A percentile compares a stretch with the other conserved stretches of the same genome.
Conservation (phyloP, 1,140 invertebrate genomes). For the Drosophila teissieri region DNA sequence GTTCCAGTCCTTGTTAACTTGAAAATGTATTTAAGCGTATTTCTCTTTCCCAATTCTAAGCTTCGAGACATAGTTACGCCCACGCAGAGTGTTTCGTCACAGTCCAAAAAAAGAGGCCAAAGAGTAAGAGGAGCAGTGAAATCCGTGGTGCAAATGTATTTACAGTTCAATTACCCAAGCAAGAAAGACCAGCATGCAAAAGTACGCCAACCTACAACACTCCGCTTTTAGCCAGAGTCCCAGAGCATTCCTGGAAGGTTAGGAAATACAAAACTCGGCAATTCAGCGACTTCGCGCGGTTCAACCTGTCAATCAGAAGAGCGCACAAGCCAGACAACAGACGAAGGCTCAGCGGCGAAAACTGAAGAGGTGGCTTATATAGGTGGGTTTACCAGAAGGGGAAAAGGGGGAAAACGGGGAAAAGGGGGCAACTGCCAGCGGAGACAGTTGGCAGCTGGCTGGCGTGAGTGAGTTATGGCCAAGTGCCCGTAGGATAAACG, state of each 20-base stretch:
- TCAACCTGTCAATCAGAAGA: slow-evolving; percentile 73
- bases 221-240: no score
- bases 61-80: slow-evolving; percentile 27
- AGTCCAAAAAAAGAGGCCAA: neutral
- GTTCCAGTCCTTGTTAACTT: neutral
- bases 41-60: slow-evolving; percentile 5
- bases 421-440: neutral
- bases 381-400: neutral
- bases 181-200: slow-evolving; percentile 34
- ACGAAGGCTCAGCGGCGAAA: slow-evolving; percentile 29
- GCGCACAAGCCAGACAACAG: slow-evolving; percentile 53
- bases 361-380: neutral
- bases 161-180: slow-evolving; percentile 77
- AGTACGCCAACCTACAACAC: neutral
- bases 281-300: slow-evolving; percentile 59
- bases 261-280: slow-evolving; percentile 70
- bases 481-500: slow-evolving; percentile 16
- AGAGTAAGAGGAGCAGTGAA: neutral
- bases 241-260: slow-evolving; percentile 12
- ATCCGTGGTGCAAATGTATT: slow-evolving; percentile 50
- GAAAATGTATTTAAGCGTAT: slow-evolving; percentile 80
- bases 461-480: slow-evolving; percentile 51
- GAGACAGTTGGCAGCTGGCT: slow-evolving; percentile 33
- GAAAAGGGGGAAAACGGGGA: no score
- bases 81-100: slow-evolving; percentile 16